Percentiles rank a stretch among this genome's conserved stretches.
These are phyloP conservation scores for Mythimna albipuncta DNA, from an alignment of 2,888 invertebrate species.

Conservation along the genomic window DNA sequence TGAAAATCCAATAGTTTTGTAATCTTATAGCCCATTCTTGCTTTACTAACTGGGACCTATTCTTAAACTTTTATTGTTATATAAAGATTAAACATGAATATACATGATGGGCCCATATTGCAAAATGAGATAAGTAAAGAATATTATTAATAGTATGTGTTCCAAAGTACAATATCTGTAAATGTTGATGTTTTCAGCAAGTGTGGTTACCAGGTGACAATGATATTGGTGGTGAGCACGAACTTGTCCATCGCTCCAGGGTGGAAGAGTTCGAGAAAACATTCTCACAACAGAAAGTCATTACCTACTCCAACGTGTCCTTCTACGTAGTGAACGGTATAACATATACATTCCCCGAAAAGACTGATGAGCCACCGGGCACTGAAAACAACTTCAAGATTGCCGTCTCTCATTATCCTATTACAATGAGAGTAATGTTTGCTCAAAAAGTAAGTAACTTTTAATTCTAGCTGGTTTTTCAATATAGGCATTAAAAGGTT, in stretches of 20 bases:
- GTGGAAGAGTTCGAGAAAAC: slow-evolving; percentile 93
- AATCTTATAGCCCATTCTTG: neutral
- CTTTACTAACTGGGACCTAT: neutral
- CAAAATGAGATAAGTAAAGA: neutral
- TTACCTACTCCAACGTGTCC: slow-evolving; percentile 91
- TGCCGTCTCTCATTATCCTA: slow-evolving; percentile 94
- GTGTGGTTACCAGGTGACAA: slow-evolving; percentile 98
- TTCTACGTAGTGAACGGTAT: slow-evolving; percentile 95
- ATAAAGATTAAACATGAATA: no score
- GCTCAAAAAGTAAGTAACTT: slow-evolving; percentile 80
- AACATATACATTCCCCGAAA: slow-evolving; percentile 91
- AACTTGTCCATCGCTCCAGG: slow-evolving; percentile 93
- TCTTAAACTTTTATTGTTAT: no score
- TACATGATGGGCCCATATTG: neutral
- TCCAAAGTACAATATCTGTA: neutral
- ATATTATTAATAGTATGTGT: neutral
- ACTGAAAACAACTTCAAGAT: slow-evolving; percentile 90
- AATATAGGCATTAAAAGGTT: no score
- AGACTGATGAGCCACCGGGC: slow-evolving; percentile 70
- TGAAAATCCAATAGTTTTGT: no score
- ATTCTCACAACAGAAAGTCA: slow-evolving; percentile 93
- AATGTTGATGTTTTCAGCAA: slow-evolving; percentile 89
- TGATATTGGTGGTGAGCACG: slow-evolving; percentile 98
- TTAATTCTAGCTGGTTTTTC: neutral
- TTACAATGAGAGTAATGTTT: slow-evolving; percentile 79